Evolutionary conservation across 2,113 vertebrate species (phyloP), one percentile per base, ranked within the genome.

Genomic region (Eretmochelys imbricata): DNA sequence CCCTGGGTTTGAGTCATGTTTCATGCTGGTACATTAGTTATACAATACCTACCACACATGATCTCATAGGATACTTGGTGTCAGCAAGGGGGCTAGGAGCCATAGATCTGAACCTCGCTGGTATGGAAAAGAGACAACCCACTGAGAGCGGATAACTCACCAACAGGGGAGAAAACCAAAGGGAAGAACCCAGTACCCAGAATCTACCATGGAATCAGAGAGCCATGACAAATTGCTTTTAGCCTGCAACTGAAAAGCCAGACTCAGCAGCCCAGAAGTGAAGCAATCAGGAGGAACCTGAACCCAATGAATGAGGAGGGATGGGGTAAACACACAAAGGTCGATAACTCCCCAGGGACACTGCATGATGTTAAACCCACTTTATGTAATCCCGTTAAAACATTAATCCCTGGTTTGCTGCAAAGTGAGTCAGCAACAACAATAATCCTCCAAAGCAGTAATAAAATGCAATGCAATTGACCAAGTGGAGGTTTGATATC

Each of bases 401-500:
- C 80, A 92, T 95, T 94, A 97, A 98, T 93, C 91, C 87, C 94
- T 80, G 86, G 89, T 96, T 95, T 93, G 84, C 97, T 31, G 4
- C 91, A 19, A 95, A 97, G 93, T 87, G 19, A 95, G 85, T 93
- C 0, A 0, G 95, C 94, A 65, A 27, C 90, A 75, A 80, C 87
- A 94, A 98, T 95, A 94, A 97, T 97, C 91, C 25, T 9, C 88
- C 76, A 38, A 89, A 93, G 82, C 93, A 90, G 93, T 88, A 87
- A 92, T 97, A 97, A 97, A 96, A 93, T 1, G 82, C 50, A 55
- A 59, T 84, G 90, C 81, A n/a, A 53, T 27, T 86, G 97, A 98
- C 93, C 96, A 38, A 35, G 72, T 1, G 31, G 82, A 59, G 49
- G 42, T 14, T 80, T 8, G 13, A 8, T 7, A 84, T 93, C 53